phyloP scores from a whole-genome alignment of 2,113 vertebrate genomes.

The Zapus hudsonius region DNA sequence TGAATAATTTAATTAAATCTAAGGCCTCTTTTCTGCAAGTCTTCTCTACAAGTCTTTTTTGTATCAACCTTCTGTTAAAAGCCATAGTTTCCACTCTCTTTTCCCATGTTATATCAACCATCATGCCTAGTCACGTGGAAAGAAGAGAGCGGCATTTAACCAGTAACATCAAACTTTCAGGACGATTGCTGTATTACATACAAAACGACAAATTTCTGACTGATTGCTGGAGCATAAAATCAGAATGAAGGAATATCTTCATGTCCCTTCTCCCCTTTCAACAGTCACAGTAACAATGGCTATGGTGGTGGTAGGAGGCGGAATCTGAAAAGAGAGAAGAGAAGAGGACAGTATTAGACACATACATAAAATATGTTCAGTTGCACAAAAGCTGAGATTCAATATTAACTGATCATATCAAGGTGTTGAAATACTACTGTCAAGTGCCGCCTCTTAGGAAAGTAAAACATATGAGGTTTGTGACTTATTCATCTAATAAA shows the following conservation, averaged over 20 bases:
- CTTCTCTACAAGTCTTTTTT: constrained; percentile 12
- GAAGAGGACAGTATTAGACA: neutral
- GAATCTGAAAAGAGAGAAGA: neutral
- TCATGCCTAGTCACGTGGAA: constrained; percentile 31
- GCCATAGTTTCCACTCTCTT: neutral
- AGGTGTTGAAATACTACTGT: neutral
- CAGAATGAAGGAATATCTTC: neutral
- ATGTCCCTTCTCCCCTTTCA: neutral
- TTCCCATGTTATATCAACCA: constrained; percentile 57
- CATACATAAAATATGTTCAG: neutral
- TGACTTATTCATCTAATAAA: neutral
- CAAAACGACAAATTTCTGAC: constrained; percentile 42
- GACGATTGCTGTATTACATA: constrained; percentile 18
- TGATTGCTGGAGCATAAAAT: constrained; percentile 11
- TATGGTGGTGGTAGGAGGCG: neutral
- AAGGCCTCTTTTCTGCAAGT: constrained; percentile 34
- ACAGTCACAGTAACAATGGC: neutral
- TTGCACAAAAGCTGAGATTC: constrained; percentile 21
- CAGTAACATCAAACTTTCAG: constrained; percentile 15
- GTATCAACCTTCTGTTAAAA: constrained; percentile 36
- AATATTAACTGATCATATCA: neutral
- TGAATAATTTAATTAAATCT: constrained; percentile 28
- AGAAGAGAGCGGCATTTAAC: constrained; percentile 24
- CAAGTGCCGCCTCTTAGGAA: neutral
- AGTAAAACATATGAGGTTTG: neutral